phyloP scores from a whole-genome alignment of 2,888 invertebrate species.

The Automeris io region DNA sequence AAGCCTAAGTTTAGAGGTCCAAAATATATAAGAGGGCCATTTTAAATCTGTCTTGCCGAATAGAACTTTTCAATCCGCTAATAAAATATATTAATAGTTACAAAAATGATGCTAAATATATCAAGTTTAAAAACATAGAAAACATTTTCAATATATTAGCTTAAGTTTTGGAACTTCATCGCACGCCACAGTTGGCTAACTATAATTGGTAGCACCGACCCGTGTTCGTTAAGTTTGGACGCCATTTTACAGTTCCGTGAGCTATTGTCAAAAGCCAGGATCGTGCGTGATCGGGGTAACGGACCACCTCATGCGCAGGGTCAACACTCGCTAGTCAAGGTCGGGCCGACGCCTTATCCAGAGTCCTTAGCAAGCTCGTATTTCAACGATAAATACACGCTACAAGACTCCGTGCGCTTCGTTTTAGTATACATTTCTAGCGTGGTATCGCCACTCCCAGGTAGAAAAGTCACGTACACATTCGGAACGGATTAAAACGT shows the following conservation, averaged over 20 bases:
- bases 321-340: constrained; percentile 62
- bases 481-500: not conserved
- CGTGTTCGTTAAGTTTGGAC: too few species aligned
- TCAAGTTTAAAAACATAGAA: too few species aligned
- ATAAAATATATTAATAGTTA: too few species aligned
- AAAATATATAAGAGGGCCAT: too few species aligned
- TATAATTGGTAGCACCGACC: too few species aligned
- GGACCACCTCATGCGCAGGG: constrained; percentile 58
- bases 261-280: constrained; percentile 23
- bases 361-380: constrained; percentile 18
- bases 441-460: not conserved
- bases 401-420: constrained; percentile 5
- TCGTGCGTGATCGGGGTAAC: constrained; percentile 45
- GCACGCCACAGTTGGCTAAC: too few species aligned
- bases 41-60: too few species aligned
- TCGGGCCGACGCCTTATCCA: constrained; percentile 51
- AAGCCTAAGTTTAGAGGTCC: too few species aligned
- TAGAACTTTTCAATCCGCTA: too few species aligned
- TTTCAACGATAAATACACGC: constrained; percentile 9
- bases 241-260: constrained; percentile 19
- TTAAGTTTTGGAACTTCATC: too few species aligned
- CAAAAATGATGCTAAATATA: too few species aligned
- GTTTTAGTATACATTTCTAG: constrained; percentile 2
- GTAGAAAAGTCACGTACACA: constrained; percentile 7
- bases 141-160: too few species aligned